Evolutionary conservation across 2,888 invertebrate species (phyloP), one percentile per base, ranked within the genome.

Genomic region (Campoplex capitator): DNA sequence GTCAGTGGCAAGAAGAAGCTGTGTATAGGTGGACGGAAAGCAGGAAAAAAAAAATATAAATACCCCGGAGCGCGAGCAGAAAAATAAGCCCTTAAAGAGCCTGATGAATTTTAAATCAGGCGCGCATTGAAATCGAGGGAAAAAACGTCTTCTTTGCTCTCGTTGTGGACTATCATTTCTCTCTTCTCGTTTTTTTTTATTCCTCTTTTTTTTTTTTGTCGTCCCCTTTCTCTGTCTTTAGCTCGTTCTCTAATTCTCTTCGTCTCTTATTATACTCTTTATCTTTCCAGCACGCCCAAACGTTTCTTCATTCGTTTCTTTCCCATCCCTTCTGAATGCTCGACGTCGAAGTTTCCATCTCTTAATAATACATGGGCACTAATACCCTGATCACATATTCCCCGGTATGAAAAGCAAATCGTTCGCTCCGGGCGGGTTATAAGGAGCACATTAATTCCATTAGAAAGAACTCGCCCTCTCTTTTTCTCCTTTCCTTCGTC

Each of bases 301-400:
- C 77, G 76, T 85, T 38, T 38, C 38, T 38, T 84, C 84, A 74
- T 76, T 71, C 87, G 65, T 48, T 83, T 74, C 73, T 74, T 73
- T 73, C 79, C 83, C 84, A 83, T 74, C 70, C 88, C 81, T 79
- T 54, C 62, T 78, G 65, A 73, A 70, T 51, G 83, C 67, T 73
- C 88, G 89, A 89, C 92, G 91, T 92, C 93, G 91, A 87, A 93
- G 91, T 93, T 91, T 92, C 91, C 92, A 91, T 92, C 91, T 93
- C 93, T 94, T 93, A 94, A 94, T 94, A 94, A 94, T 94, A 94
- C 93, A 94, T 91, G 92, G 91, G 91, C 92, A 93, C 94, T 94
- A 94, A 94, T 94, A 94, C 94, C 93, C 93, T 93, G 94, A 94
- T 94, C 94, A 94, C 94, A 94, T 94, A 94, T 94, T 94, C 94